phyloP scores from a whole-genome alignment of 2,113 vertebrate species.

The Oplegnathus fasciatus region DNA sequence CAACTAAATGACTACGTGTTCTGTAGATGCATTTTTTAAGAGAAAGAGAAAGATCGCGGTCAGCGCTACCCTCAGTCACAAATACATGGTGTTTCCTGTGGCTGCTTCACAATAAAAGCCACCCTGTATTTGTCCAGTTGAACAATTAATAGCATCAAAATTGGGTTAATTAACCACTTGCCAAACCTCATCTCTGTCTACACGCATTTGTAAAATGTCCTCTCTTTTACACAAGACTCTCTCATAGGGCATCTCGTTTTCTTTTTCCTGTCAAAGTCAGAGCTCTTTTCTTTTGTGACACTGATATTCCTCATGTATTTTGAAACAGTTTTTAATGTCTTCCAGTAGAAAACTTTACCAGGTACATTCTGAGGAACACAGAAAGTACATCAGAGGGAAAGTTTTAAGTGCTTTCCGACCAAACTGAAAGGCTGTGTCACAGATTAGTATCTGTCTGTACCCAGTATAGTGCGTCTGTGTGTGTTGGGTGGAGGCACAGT shows the following conservation, averaged over 20 bases:
- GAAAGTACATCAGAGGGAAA: slow-evolving; percentile 27
- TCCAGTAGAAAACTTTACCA: neutral
- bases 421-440: neutral
- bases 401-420: slow-evolving; percentile 13
- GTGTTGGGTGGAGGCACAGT: neutral
- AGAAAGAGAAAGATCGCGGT: too few species aligned
- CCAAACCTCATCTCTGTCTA: neutral
- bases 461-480: neutral
- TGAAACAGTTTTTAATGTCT: slow-evolving; percentile 9
- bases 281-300: neutral
- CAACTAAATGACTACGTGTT: too few species aligned
- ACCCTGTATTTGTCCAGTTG: too few species aligned
- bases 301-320: slow-evolving; percentile 2
- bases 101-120: too few species aligned
- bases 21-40: too few species aligned
- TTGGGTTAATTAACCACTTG: too few species aligned
- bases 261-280: neutral
- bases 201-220: too few species aligned
- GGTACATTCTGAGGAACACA: neutral
- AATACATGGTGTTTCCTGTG: too few species aligned
- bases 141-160: too few species aligned
- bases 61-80: too few species aligned
- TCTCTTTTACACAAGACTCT: slow-evolving; percentile 1
- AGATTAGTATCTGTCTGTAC: neutral
- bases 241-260: too few species aligned